phyloP scores from a whole-genome alignment of 2,797 vertebrate genomes.

The Platalea minor region DNA sequence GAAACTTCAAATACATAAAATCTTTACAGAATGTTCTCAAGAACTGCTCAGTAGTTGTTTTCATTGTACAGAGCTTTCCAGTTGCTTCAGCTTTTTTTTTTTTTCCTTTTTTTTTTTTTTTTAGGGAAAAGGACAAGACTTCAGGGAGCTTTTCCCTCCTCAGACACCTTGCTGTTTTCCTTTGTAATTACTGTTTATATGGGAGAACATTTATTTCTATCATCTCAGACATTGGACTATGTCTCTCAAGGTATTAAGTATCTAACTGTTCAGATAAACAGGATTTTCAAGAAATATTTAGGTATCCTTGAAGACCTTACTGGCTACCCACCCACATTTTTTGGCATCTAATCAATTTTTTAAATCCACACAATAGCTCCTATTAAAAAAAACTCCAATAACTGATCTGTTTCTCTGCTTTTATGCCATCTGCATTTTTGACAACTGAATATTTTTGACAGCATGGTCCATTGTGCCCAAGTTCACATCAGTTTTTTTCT shows the following conservation, averaged over 20 bases:
- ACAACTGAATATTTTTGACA: constrained; percentile 65
- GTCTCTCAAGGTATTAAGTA: neutral
- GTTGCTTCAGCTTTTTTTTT: neutral
- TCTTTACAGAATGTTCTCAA: neutral
- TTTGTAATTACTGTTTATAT: neutral
- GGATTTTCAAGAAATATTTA: neutral
- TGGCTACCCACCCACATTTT: neutral
- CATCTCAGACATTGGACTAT: neutral
- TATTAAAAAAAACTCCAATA: neutral
- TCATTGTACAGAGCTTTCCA: neutral
- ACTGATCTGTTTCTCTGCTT: constrained; percentile 44
- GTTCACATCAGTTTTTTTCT: constrained; percentile 18
- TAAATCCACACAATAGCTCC: neutral
- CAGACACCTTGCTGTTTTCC: neutral
- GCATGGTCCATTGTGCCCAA: constrained; percentile 46
- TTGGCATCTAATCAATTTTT: neutral
- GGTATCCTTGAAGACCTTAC: neutral
- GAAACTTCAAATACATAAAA: neutral
- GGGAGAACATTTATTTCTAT: neutral
- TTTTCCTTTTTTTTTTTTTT: no score
- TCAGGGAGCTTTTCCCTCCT: neutral
- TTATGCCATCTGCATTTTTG: constrained; percentile 68
- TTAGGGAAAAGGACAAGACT: neutral
- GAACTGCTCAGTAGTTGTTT: neutral
- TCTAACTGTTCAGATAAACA: neutral